A percentile compares a stretch with the other conserved stretches of the same genome.
Conservation (phyloP, 2,797 vertebrate genomes). For the Sebastes ruberrimus region DNA sequence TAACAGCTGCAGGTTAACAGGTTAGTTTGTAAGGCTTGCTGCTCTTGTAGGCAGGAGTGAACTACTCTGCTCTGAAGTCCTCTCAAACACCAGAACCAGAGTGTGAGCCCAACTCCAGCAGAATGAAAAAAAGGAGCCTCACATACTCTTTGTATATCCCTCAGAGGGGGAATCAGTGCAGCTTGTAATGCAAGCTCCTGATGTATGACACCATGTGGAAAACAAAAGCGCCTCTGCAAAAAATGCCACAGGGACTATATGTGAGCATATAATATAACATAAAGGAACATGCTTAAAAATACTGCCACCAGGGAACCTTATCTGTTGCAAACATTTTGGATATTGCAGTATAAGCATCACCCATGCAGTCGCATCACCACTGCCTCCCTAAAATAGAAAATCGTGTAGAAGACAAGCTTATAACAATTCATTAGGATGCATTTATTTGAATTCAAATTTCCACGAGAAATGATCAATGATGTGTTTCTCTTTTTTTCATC, state of each 20-base stretch:
- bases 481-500: background rate
- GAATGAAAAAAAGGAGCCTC: background rate
- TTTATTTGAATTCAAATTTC: background rate
- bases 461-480: background rate
- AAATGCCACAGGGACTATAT: constrained; percentile 1
- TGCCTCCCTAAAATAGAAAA: background rate
- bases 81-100: constrained; percentile 20
- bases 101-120: background rate
- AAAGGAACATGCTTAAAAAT: background rate
- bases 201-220: constrained; percentile 5
- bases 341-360: constrained; percentile 7
- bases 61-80: constrained; percentile 39
- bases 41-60: constrained; percentile 35
- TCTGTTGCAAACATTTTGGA: constrained; percentile 17
- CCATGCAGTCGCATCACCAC: background rate
- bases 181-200: constrained; percentile 15
- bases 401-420: background rate
- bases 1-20: constrained; percentile 13
- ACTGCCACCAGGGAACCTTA: background rate
- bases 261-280: background rate
- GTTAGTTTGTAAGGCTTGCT: constrained; percentile 2
- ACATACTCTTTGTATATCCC: background rate
- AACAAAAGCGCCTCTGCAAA: constrained; percentile 5
- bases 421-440: background rate
- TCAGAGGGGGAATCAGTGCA: constrained; percentile 14